These are phyloP conservation scores for Gadus macrocephalus DNA, from an alignment of 2,113 vertebrate genomes.

Conservation along the genomic window DNA sequence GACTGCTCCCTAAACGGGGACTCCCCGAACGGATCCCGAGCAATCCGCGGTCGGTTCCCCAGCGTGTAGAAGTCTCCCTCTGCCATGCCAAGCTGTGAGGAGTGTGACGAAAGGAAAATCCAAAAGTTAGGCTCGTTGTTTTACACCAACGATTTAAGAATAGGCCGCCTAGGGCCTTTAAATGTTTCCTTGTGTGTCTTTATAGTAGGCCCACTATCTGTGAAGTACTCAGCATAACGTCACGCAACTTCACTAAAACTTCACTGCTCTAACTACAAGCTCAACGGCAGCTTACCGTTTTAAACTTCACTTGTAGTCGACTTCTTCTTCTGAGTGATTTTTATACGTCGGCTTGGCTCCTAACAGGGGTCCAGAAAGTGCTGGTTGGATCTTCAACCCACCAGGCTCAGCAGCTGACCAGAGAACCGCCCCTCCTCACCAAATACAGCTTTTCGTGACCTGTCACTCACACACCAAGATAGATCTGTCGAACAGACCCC, in stretches of 20 bases:
- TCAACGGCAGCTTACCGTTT: too few species aligned
- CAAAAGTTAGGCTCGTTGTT: background rate
- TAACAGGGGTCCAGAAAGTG: conserved; percentile 42
- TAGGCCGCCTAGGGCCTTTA: background rate
- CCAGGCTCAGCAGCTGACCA: conserved; percentile 54
- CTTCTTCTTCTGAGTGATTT: too few species aligned
- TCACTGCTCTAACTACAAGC: too few species aligned
- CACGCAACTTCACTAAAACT: too few species aligned
- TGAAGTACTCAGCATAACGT: too few species aligned
- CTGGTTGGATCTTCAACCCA: conserved; percentile 38
- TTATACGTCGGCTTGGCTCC: background rate
- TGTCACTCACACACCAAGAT: conserved; percentile 22
- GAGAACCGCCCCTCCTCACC: conserved; percentile 53
- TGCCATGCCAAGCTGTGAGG: conserved; percentile 71
- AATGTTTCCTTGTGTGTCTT: background rate
- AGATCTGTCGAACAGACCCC: conserved; percentile 17
- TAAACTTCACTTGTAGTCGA: too few species aligned
- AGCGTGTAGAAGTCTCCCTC: conserved; percentile 83
- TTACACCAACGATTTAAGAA: background rate
- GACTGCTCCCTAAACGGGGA: conserved; percentile 65
- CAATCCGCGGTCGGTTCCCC: conserved; percentile 76
- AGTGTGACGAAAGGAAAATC: conserved; percentile 20
- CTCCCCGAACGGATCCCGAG: conserved; percentile 88
- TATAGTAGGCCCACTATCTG: too few species aligned
- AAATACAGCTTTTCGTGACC: conserved; percentile 47